phyloP scores from a whole-genome alignment of 35 echinoderm and acorn worm genomes.

The Strongylocentrotus purpuratus region DNA sequence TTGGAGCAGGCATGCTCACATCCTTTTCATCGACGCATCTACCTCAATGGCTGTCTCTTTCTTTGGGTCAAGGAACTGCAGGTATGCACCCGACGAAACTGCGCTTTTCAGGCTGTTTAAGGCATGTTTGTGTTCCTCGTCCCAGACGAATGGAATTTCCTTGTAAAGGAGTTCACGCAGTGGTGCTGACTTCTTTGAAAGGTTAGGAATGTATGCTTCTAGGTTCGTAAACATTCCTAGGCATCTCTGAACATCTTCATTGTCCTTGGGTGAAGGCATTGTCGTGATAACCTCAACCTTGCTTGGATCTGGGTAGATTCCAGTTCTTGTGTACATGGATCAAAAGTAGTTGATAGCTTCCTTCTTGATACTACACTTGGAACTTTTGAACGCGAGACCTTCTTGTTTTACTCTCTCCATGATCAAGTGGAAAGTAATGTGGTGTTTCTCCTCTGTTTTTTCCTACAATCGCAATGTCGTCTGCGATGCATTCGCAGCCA shows the following conservation, averaged over 20 bases:
- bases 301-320: slow-evolving; percentile 37
- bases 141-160: slow-evolving; percentile 17
- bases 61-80: too few species aligned
- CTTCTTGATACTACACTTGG: slow-evolving; percentile 43
- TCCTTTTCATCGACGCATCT: too few species aligned
- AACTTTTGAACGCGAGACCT: slow-evolving; percentile 47
- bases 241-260: too few species aligned
- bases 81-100: too few species aligned
- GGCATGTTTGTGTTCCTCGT: too few species aligned
- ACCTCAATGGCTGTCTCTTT: too few species aligned
- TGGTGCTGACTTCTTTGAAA: background rate
- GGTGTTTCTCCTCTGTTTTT: slow-evolving; percentile 54
- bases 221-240: slow-evolving; percentile 47
- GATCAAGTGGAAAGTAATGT: slow-evolving; percentile 39
- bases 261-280: too few species aligned
- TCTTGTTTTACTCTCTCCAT: slow-evolving; percentile 39
- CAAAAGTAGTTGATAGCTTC: slow-evolving; percentile 50
- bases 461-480: slow-evolving; percentile 58
- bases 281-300: slow-evolving; percentile 40
- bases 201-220: slow-evolving; percentile 51
- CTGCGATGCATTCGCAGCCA: slow-evolving; percentile 23
- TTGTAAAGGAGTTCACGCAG: slow-evolving; percentile 50
- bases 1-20: too few species aligned
- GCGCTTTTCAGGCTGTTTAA: too few species aligned
- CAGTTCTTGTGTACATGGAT: background rate